phyloP scores from a whole-genome alignment of 2,888 invertebrate species.

The Druceiella hillmani region DNA sequence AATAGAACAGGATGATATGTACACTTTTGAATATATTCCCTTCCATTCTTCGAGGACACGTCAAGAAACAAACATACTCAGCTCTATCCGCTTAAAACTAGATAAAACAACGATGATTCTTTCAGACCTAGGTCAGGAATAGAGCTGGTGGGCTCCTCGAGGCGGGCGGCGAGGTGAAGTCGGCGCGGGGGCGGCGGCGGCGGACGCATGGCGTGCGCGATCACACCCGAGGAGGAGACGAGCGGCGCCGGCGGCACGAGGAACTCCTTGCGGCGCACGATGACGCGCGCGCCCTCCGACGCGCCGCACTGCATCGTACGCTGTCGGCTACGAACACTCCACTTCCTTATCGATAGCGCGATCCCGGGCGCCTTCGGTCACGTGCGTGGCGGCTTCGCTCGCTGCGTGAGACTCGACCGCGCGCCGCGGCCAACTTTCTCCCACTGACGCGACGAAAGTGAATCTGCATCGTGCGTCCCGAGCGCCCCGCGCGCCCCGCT shows the following conservation, averaged over 20 bases:
- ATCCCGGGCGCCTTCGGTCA: conserved; percentile 30
- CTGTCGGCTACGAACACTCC: too few species aligned
- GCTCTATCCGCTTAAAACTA: too few species aligned
- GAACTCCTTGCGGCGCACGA: conserved; percentile 43
- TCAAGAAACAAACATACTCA: too few species aligned
- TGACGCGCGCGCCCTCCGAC: conserved; percentile 44
- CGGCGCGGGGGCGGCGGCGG: conserved; percentile 49
- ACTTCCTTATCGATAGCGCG: too few species aligned
- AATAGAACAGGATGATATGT: too few species aligned
- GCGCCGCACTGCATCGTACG: conserved; percentile 25
- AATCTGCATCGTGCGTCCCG: conserved; percentile 39
- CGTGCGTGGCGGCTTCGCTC: conserved; percentile 37
- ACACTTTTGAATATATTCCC: too few species aligned
- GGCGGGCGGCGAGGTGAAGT: conserved; percentile 44
- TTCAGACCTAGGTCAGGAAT: conserved; percentile 78
- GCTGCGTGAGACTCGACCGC: conserved; percentile 45
- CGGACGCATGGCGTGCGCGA: conserved; percentile 48
- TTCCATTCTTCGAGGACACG: too few species aligned
- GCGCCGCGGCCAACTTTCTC: conserved; percentile 53
- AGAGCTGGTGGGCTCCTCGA: conserved; percentile 82
- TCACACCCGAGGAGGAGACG: conserved; percentile 46
- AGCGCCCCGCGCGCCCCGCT: conserved; percentile 32
- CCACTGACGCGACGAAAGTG: conserved; percentile 52
- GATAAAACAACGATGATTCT: conserved; percentile 13
- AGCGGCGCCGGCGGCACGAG: conserved; percentile 36